These are phyloP conservation scores for Drosophila mayri DNA, from an alignment of 1,140 invertebrate genomes.

Conservation along the genomic window DNA sequence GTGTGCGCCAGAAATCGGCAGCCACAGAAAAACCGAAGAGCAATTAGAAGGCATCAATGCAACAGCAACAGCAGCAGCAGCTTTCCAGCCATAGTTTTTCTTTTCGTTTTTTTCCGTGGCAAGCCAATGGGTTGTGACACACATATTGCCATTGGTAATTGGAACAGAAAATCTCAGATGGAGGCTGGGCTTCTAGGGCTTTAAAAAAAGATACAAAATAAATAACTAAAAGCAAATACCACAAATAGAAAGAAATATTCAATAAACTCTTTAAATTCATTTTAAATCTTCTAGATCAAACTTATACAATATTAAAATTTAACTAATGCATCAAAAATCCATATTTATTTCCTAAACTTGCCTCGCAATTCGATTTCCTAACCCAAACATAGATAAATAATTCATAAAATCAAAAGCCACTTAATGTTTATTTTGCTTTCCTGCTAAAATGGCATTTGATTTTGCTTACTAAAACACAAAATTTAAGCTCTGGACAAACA, in stretches of 20 bases:
- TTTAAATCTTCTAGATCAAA: background rate
- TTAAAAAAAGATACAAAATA: background rate
- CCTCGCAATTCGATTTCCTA: background rate
- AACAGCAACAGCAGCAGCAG: background rate
- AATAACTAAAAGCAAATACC: background rate
- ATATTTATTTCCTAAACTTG: too few species aligned
- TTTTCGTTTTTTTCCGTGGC: constrained; percentile 22
- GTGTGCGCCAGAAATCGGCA: constrained; percentile 5
- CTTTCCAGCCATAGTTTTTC: background rate
- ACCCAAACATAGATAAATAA: background rate
- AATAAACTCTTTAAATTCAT: background rate
- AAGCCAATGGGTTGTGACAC: constrained; percentile 20
- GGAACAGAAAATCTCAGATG: background rate
- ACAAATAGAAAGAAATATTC: background rate
- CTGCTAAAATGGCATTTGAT: constrained; percentile 13
- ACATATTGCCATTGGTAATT: constrained; percentile 18
- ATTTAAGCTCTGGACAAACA: constrained; percentile 18
- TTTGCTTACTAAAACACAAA: constrained; percentile 14
- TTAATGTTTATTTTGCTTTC: background rate
- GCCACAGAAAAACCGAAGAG: constrained; percentile 16
- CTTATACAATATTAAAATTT: background rate
- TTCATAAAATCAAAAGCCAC: background rate
- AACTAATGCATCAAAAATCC: too few species aligned
- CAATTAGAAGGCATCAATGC: constrained; percentile 31
- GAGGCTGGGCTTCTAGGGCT: background rate